A percentile compares a stretch with the other conserved stretches of the same genome.
phyloP scores from a whole-genome alignment of 1,140 invertebrate genomes.

The Brachionus sp. region DNA sequence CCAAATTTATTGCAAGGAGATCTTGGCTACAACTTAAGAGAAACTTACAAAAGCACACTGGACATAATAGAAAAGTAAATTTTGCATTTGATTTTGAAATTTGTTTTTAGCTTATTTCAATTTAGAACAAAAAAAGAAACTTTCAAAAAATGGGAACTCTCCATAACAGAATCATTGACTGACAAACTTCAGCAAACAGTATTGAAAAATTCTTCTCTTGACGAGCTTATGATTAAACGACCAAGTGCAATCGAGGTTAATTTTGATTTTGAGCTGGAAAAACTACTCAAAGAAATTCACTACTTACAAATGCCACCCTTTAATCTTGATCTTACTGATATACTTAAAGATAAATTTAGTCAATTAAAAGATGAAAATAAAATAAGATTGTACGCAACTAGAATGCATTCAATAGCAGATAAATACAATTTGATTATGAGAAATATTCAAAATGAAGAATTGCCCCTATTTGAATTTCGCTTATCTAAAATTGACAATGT shows the following conservation, averaged over 20 bases:
- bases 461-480: slow-evolving; percentile 56
- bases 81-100: not conserved
- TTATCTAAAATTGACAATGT: slow-evolving; percentile 56
- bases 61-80: slow-evolving; percentile 52
- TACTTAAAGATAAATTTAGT: slow-evolving; percentile 44
- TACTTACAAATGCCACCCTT: slow-evolving; percentile 55
- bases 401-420: slow-evolving; percentile 57
- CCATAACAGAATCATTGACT: slow-evolving; percentile 53
- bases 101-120: not conserved
- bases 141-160: slow-evolving; percentile 52
- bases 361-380: slow-evolving; percentile 13
- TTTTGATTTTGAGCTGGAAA: slow-evolving; percentile 54
- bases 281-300: slow-evolving; percentile 55
- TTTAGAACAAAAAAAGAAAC: slow-evolving; percentile 51
- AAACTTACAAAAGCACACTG: slow-evolving; percentile 51
- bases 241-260: slow-evolving; percentile 55
- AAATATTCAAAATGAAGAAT: slow-evolving; percentile 56
- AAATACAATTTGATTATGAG: slow-evolving; percentile 60
- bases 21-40: slow-evolving; percentile 55
- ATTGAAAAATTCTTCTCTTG: slow-evolving; percentile 50
- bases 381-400: slow-evolving; percentile 48
- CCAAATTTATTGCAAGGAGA: slow-evolving; percentile 57
- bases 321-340: slow-evolving; percentile 48
- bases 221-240: slow-evolving; percentile 55
- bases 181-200: slow-evolving; percentile 56